Base-by-base conservation (phyloP, 1,140 invertebrate genomes). In the Psix sp. region DNA sequence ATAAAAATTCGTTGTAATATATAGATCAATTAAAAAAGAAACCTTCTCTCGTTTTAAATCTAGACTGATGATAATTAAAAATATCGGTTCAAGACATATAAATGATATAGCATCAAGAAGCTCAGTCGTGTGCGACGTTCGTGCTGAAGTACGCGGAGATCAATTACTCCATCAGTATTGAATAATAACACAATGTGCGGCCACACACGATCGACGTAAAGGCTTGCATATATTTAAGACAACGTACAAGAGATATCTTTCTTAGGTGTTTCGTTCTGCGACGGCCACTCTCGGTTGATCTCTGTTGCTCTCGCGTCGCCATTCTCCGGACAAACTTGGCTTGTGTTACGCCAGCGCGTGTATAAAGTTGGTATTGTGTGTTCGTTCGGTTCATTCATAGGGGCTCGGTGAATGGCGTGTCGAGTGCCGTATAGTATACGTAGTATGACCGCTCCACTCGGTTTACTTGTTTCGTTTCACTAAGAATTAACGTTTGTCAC, bases 351-450 rank as follows among this genome's bases (percentile, higher is more conserved):
- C 70, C 62, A 76, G 63, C 66, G 77, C 73, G 67, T 71, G 80
- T 82, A 84, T 84, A 82, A 85, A 85, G 80, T 85, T 80, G 77
- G 78, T 80, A 83, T 82, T 81, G 78, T 81, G 75, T 80, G 77
- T 79, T 82, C 77, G 75, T 80, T 74, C 73, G 77, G 38, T 84
- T 85, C 84, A 86, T 85, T 86, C 84, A 86, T 84, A 81, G 79
- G 74, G 78, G 72, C 71, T 76, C 72, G 65, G 80, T 86, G 84
- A 86, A 86, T 86, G 84, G 82, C 77, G 76, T 77, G 76, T 79
- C 63, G 79, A 80, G 74, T 77, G 72, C 65, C 75, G 71, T 84
- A 78, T 60, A 76, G 67, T 75, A 70, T 74, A 65, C 65, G 65
- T 65, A 65, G 72, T 75, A 75, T 70, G 48, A 65, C 73, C 42